Evolutionary conservation across 2,797 vertebrate species (phyloP), one percentile per base, ranked within the genome.

Genomic region (Falco rusticolus): DNA sequence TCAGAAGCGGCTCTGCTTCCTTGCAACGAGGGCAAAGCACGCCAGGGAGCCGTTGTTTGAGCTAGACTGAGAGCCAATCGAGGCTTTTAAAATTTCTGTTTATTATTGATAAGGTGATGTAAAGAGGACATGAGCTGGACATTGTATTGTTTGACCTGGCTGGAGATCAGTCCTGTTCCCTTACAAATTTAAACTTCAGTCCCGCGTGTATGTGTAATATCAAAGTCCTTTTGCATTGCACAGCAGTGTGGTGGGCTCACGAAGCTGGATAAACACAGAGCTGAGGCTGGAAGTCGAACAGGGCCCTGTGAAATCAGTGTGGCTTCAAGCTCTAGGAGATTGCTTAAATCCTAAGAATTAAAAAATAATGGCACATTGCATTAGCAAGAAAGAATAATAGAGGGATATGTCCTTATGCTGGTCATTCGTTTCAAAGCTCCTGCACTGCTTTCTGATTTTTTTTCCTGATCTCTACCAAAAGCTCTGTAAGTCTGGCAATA

Each of bases 161-260:
- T 84, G 57, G 54, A 91, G 75, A 95, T 93, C 94, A 91, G 45
- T 93, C 60, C 60, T 21, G 5, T 34, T 92, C 84, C 83, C 61
- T 80, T 63, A 57, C 0, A 78, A 39, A 87, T 91, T 89, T 89
- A 53, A 74, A 60, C 71, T 63, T 63, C 21, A 56, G 71, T 21
- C 66, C 83, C 71, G 26, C 1, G 0, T 63, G 43, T 77, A 34
- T 41, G 63, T 76, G 39, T 66, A 48, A 47, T 77, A 78, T 65
- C 92, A 96, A 94, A 97, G 94, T 89, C 90, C 91, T 83, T 92
- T 83, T 53, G 74, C 77, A 60, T 61, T 66, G 71, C 92, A 75
- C 60, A 70, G 57, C 70, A 65, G 75, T 4, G 0, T 13, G 7
- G 71, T 43, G 34, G 39, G 64, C 51, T 60, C 68, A 37, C 5